Evolutionary conservation across 2,113 vertebrate genomes (phyloP), one percentile per base, ranked within the genome.

Genomic region (Castor canadensis): DNA sequence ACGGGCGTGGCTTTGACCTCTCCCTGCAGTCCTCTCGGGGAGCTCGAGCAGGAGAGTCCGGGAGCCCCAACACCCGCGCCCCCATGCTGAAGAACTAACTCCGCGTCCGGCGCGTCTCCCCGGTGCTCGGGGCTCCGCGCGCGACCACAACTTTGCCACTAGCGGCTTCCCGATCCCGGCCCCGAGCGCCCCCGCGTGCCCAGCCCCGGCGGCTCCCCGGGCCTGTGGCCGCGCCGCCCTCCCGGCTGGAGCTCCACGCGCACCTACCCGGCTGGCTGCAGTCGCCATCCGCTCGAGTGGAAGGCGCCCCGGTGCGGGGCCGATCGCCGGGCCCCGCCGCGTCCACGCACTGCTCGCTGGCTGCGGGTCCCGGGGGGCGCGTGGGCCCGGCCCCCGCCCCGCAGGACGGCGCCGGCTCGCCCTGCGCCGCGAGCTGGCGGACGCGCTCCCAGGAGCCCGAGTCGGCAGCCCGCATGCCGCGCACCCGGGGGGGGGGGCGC

Each of bases 251-350:
- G 22, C 52, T 80, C 82, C 45, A 91, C 81, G 80, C 94, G 66
- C 96, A 97, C 98, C 96, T 98, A 99, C 98, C 99, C 28, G 98
- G 97, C 91, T 98, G 97, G 95, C 94, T 96, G 94, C 98, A 96
- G 96, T 99, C 99, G 90, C 97, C 97, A 96, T 98, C 99, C 32
- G 98, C 98, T 98, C 98, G 98, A 98, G 98, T 98, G 88, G 90
- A 49, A 95, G 88, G 40, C 45, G 83, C 67, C 40, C 96, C 92
- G 32, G 87, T n/a, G 54, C 69, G 66, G 47, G 56, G 83, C 84
- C 77, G 58, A 19, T 84, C 92, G 28, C 52, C 54, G 30, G 81
- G 76, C 38, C 75, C 90, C 81, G 80, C 76, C 16, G 95, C 24
- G 79, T 92, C 95, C 67, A 38, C 85, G 22, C 87, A 80, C 35